Evolutionary conservation across 2,797 vertebrate genomes (phyloP), one percentile per base, ranked within the genome.

Genomic region (Parauchenoglanis ngamensis): DNA sequence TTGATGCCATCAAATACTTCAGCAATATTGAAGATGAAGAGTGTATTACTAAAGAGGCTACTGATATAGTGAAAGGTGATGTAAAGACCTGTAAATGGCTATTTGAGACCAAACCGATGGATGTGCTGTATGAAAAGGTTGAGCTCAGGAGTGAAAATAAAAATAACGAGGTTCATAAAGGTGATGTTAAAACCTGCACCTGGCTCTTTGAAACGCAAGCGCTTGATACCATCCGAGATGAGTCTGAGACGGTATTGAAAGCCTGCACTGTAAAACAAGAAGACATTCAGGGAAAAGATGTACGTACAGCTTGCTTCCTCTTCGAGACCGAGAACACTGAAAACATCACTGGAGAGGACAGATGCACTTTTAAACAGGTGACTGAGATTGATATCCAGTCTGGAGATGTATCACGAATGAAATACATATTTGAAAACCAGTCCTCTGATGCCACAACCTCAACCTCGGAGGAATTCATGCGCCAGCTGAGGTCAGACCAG

Each of bases 91-190:
- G 97, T 90, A 97, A 96, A 92, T 98, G 97, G 97, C 92, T 99
- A 8, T 99, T 99, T 95, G 98, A 99, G 93, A 99, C 97, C 3
- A 96, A 97, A 91, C 97, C 97, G 44, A 97, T 98, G 95, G 97
- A 97, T 68, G 91, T 92, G 59, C 92, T 98, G 61, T 97, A 97
- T 91, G 97, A 99, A 90, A 97, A 94, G 93, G 94, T 87, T 21
- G 93, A 95, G 59, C 25, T 92, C 68, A 92, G 92, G 77, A 92
- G 87, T 85, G 93, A 92, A 73, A 90, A 89, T 49, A 92, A 92
- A 88, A 92, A 77, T 83, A 93, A 95, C 70, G 96, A 97, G 91
- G 92, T 96, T 85, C 90, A 90, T 40, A 98, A 95, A 90, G 97
- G 97, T 85, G 96, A 98, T 78, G 97, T 99, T 56, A 97, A 97